Evolutionary conservation across 2,113 vertebrate genomes (phyloP).

Genomic region (Guaruba guarouba): DNA sequence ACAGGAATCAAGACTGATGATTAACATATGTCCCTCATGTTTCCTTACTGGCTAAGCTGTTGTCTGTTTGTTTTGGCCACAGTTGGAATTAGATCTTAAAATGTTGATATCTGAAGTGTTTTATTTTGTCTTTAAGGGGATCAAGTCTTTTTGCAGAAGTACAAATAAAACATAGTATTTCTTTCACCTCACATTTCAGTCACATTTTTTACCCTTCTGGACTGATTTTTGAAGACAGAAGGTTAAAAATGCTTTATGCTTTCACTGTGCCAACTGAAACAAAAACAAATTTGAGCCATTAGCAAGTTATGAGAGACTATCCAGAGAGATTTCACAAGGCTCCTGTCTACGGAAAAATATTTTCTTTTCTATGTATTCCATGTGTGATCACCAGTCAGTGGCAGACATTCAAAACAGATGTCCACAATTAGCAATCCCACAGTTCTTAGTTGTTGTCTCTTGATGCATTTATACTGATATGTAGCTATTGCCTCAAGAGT

Average conservation of each 20-base stretch:
- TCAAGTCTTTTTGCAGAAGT: background rate
- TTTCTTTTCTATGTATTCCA: background rate
- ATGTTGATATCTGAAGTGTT: background rate
- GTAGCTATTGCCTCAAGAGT: background rate
- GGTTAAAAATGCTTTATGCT: background rate
- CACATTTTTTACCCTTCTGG: background rate
- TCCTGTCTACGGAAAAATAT: background rate
- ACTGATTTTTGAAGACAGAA: background rate
- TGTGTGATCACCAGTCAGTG: background rate
- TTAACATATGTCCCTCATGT: background rate
- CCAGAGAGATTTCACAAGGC: constrained; percentile 2
- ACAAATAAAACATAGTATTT: background rate
- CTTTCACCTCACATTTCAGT: background rate
- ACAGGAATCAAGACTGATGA: background rate
- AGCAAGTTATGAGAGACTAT: background rate
- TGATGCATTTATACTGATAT: background rate
- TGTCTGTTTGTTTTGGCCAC: background rate
- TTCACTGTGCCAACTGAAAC: constrained; percentile 19
- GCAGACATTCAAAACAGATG: background rate
- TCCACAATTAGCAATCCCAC: background rate
- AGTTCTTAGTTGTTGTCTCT: background rate
- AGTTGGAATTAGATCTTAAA: background rate
- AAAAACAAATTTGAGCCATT: background rate
- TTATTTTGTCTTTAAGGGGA: background rate
- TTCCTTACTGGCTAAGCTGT: background rate